A percentile compares a stretch with the other conserved stretches of the same genome.
phyloP scores from a whole-genome alignment of 1,140 invertebrate species.

The Bombus confusus region DNA sequence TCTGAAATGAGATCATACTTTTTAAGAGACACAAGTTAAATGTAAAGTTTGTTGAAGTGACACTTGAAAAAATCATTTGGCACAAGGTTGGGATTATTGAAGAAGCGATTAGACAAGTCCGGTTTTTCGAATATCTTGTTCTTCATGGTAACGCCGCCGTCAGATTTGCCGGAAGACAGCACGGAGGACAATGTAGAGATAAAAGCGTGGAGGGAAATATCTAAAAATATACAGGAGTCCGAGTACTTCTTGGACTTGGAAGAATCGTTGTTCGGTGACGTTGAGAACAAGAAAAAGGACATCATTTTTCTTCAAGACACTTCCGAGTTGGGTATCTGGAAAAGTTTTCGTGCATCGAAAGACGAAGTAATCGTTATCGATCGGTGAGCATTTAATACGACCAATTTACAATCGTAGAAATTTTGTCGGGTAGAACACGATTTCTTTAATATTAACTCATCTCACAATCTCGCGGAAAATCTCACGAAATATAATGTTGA shows the following conservation, averaged over 20 bases:
- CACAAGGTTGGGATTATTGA: constrained; percentile 71
- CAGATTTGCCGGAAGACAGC: constrained; percentile 29
- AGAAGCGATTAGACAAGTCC: constrained; percentile 68
- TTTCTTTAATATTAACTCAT: background rate
- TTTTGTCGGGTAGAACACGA: background rate
- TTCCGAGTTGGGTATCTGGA: constrained; percentile 65
- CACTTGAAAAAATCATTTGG: background rate
- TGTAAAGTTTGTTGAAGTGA: background rate
- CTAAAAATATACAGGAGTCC: constrained; percentile 46
- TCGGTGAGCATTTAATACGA: constrained; percentile 60
- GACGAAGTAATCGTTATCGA: constrained; percentile 77
- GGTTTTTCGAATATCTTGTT: constrained; percentile 69
- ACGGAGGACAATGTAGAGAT: constrained; percentile 61
- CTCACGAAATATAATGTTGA: no score
- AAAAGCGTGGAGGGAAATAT: constrained; percentile 66
- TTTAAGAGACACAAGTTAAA: background rate
- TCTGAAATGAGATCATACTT: background rate
- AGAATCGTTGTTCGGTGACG: constrained; percentile 23
- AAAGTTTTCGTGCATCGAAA: constrained; percentile 68
- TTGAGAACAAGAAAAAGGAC: constrained; percentile 46
- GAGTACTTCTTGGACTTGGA: constrained; percentile 27
- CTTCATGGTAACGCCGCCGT: constrained; percentile 66
- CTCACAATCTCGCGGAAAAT: no score
- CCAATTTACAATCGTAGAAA: background rate
- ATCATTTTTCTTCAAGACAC: constrained; percentile 71